Evolutionary conservation across 2,888 invertebrate genomes (phyloP), one percentile per base, ranked within the genome.

Genomic region (Oligia strigilis): DNA sequence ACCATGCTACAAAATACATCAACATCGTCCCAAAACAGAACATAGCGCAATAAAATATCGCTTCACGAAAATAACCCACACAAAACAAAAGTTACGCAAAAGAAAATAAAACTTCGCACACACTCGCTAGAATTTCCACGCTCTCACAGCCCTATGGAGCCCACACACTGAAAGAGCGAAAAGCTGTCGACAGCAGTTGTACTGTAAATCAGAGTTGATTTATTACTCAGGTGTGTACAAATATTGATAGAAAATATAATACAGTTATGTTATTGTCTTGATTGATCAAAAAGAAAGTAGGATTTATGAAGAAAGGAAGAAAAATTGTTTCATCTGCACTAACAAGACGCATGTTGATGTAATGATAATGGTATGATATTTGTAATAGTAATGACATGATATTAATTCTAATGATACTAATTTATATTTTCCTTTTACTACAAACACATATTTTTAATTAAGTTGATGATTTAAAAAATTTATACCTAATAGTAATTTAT

Each of bases 191-290:
- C 72, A 82, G 0, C 84, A 86, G 72, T 60, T 52, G 62, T 64
- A 77, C 60, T 65, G 75, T 84, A 75, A 78, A 82, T 82, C 67
- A 73, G 49, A 60, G 60, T 75, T 85, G 84, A 84, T 85, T 85
- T 77, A 85, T 81, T 36, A 6, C 75, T 14, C 46, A 55, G 55
- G 74, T 75, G 65, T 82, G 82, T 17, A 72, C 77, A 77, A 77
- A 75, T 75, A 84, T 52, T 40, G 85, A 84, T 84, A 85, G 81
- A 78, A 83, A 17, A 2, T 23, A 29, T 58, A 29, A 73, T 73
- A 49, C 65, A 83, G 73, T 46, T 0, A 1, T 29, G 29, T 29
- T 29, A 29, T 29, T 64, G 43, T 46, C 36, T 58, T 74, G 49
- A 23, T 58, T 66, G 13, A 29, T 29, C 29, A 29, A 65, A 65